Evolutionary conservation across 2,888 invertebrate species (phyloP).

Genomic region (Eumerus sabulonum): DNA sequence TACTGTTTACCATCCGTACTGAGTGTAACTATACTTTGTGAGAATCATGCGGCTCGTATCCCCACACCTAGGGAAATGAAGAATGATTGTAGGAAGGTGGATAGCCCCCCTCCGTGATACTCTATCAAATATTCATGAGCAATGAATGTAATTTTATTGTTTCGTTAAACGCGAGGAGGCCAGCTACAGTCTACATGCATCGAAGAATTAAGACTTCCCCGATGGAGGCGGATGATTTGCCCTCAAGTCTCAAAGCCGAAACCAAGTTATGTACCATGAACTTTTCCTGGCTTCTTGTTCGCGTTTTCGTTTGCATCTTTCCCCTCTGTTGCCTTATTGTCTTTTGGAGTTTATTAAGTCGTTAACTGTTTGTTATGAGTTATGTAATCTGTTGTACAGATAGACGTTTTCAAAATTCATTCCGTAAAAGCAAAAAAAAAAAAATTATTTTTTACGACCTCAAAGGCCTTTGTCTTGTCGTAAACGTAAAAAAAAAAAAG

Average conservation of each 20-base stretch:
- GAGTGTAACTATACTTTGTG: too few relatives aligned
- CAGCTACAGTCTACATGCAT: neutral
- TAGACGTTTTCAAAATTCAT: slow-evolving; percentile 66
- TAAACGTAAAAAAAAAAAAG: slow-evolving; percentile 37
- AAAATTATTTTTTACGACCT: slow-evolving; percentile 63
- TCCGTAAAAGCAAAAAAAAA: slow-evolving; percentile 38
- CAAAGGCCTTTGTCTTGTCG: slow-evolving; percentile 57
- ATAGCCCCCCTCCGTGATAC: slow-evolving; percentile 33
- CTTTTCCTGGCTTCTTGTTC: neutral
- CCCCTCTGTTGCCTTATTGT: slow-evolving; percentile 35
- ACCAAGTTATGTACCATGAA: neutral
- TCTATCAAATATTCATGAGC: slow-evolving; percentile 68
- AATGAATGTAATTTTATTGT: slow-evolving; percentile 68
- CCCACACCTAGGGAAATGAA: too few relatives aligned
- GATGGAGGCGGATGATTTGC: neutral
- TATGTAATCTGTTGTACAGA: slow-evolving; percentile 67
- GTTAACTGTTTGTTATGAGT: slow-evolving; percentile 69
- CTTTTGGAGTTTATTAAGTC: slow-evolving; percentile 68
- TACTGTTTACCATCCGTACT: slow-evolving; percentile 1
- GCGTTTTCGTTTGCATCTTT: slow-evolving; percentile 1
- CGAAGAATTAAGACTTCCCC: slow-evolving; percentile 2
- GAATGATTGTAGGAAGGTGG: slow-evolving; percentile 10
- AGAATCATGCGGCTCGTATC: slow-evolving; percentile 3
- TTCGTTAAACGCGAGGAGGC: neutral
- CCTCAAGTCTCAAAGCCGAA: slow-evolving; percentile 52